Percentiles rank a stretch among this genome's conserved stretches.
Evolutionary conservation across 1,140 invertebrate species (phyloP).

Genomic region (Brachionus sp.): DNA sequence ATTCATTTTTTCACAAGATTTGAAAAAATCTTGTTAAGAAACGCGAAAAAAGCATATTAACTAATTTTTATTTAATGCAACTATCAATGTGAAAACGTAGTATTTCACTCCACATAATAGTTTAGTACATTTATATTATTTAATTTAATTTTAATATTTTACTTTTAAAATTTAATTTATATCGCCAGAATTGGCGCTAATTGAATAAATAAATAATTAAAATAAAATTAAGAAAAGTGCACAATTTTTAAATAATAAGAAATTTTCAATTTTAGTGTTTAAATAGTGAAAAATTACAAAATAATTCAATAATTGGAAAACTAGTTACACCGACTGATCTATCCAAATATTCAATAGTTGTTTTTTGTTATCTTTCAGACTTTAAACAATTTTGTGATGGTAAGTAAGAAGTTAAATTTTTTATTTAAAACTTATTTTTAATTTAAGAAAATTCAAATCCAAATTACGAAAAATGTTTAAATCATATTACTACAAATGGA

Average conservation of each 20-base stretch:
- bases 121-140: too few relatives aligned
- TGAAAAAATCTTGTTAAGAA: background rate
- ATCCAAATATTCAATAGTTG: background rate
- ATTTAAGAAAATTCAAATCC: conserved; percentile 35
- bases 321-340: background rate
- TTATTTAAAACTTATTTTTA: background rate
- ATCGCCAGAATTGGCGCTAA: too few relatives aligned
- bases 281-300: background rate
- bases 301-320: background rate
- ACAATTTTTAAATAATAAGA: background rate
- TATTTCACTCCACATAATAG: too few relatives aligned
- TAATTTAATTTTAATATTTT: too few relatives aligned
- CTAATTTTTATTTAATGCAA: too few relatives aligned
- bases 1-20: background rate
- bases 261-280: conserved; percentile 4
- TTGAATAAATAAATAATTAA: too few relatives aligned
- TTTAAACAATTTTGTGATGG: conserved; percentile 23
- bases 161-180: too few relatives aligned
- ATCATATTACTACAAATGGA: background rate
- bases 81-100: too few relatives aligned
- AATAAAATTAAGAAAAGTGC: background rate
- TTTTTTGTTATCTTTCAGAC: conserved; percentile 34
- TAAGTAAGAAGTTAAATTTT: background rate
- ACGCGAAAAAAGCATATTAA: background rate
- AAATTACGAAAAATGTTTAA: conserved; percentile 8